Conservation (phyloP, 2,797 vertebrate genomes). For the Vultur gryphus region DNA sequence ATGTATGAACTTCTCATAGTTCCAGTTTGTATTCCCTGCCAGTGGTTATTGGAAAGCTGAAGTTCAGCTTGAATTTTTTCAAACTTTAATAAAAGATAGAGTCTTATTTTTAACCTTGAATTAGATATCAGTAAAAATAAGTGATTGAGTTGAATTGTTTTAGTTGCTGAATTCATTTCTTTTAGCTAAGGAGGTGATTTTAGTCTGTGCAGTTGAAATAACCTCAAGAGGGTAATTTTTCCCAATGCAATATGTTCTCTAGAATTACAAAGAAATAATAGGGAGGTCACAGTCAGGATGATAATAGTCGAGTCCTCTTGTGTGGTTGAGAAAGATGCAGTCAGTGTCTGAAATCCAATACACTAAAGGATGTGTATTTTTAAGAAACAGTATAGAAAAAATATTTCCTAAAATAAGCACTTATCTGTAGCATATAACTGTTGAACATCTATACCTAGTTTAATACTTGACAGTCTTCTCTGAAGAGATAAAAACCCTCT, state of each 20-base stretch:
- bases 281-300: neutral
- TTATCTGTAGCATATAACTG: neutral
- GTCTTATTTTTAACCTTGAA: constrained; percentile 18
- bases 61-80: neutral
- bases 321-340: neutral
- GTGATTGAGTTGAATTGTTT: neutral
- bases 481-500: neutral
- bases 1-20: neutral
- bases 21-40: neutral
- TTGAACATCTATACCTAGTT: neutral
- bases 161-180: neutral
- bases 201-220: neutral
- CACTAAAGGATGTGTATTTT: neutral
- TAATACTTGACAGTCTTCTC: neutral
- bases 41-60: neutral
- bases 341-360: neutral
- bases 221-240: constrained; percentile 2
- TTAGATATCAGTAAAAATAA: neutral
- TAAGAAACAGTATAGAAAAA: neutral
- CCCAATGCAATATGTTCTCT: neutral
- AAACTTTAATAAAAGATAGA: neutral
- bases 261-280: constrained; percentile 14
- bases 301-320: neutral
- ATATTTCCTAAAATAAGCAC: neutral
- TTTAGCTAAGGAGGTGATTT: neutral